A percentile compares a stretch with the other conserved stretches of the same genome.
Evolutionary conservation across 2,888 invertebrate species (phyloP).

Genomic region (Synergus umbraculus): DNA sequence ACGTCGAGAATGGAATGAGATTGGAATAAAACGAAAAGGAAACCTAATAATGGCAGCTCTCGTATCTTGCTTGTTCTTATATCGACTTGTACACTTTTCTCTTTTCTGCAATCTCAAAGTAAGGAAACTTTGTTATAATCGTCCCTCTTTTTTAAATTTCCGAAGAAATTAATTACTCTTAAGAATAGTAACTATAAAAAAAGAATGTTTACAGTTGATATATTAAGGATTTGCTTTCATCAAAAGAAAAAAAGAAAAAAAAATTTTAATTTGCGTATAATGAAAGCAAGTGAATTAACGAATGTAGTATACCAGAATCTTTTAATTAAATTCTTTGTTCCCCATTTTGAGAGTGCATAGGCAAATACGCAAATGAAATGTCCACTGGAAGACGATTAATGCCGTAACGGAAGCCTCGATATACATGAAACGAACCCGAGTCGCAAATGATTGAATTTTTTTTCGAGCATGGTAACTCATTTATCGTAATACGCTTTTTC

Average conservation of each 20-base stretch:
- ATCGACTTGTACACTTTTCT: background rate
- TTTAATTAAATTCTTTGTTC: slow-evolving; percentile 38
- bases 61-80: background rate
- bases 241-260: too few species aligned
- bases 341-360: slow-evolving; percentile 24
- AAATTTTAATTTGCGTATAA: background rate
- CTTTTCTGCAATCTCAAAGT: background rate
- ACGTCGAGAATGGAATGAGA: background rate
- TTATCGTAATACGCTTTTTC: slow-evolving; percentile 14
- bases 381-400: slow-evolving; percentile 31
- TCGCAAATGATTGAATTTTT: slow-evolving; percentile 34
- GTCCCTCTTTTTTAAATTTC: background rate
- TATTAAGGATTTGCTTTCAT: too few species aligned
- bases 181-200: background rate
- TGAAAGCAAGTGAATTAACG: background rate
- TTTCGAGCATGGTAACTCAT: slow-evolving; percentile 10
- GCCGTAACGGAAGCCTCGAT: slow-evolving; percentile 5
- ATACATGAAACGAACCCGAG: background rate
- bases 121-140: background rate
- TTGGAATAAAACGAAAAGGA: background rate
- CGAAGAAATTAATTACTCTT: background rate
- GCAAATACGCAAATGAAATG: slow-evolving; percentile 26
- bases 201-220: background rate
- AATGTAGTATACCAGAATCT: background rate
- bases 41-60: background rate